phyloP scores from a whole-genome alignment of 1,140 invertebrate genomes.

The Calosoma granatense region DNA sequence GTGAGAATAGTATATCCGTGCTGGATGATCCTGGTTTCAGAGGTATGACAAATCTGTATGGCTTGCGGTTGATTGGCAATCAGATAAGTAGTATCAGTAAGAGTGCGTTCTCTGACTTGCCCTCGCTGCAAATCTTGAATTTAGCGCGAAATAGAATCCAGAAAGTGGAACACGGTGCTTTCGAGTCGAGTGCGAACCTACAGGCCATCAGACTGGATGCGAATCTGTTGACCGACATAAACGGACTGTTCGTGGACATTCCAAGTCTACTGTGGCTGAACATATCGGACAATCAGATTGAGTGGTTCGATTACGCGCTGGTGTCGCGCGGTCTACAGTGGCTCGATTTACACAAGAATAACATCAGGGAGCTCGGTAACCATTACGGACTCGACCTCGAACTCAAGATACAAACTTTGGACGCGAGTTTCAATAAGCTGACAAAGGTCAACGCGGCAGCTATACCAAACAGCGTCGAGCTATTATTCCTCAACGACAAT shows the following conservation, averaged over 20 bases:
- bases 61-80: conserved; percentile 77
- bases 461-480: conserved; percentile 66
- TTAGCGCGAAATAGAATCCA: conserved; percentile 76
- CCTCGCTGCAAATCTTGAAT: conserved; percentile 77
- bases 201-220: conserved; percentile 79
- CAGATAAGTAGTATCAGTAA: conserved; percentile 76
- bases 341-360: conserved; percentile 85
- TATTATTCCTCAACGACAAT: conserved; percentile 75
- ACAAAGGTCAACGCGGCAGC: conserved; percentile 55
- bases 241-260: conserved; percentile 72
- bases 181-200: conserved; percentile 66
- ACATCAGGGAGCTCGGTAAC: conserved; percentile 70
- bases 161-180: conserved; percentile 69
- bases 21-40: conserved; percentile 70
- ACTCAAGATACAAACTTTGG: conserved; percentile 62
- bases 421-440: conserved; percentile 75
- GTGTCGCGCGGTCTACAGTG: conserved; percentile 73
- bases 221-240: conserved; percentile 75
- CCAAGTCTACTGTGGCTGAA: conserved; percentile 79
- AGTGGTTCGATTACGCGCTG: conserved; percentile 83
- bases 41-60: conserved; percentile 68
- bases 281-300: conserved; percentile 80
- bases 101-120: conserved; percentile 67
- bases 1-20: conserved; percentile 68
- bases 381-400: conserved; percentile 58